A percentile compares a stretch with the other conserved stretches of the same genome.
Evolutionary conservation across 2,113 vertebrate genomes (phyloP).

Genomic region (Trochalopteron elliotii): DNA sequence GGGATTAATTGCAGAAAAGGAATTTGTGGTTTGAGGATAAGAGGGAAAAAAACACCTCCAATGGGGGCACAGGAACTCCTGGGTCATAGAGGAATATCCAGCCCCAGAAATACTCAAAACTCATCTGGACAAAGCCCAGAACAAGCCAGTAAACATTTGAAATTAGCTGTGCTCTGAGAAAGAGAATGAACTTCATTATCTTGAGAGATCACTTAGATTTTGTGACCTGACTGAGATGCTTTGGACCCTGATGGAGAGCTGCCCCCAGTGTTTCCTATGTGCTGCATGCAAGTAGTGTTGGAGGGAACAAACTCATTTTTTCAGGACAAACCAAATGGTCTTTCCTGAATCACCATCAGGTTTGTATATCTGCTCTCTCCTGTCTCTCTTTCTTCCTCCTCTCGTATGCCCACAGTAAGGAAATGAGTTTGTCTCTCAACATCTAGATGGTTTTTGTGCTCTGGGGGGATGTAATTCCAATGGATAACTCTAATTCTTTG

Average conservation of each 20-base stretch:
- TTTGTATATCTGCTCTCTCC: neutral
- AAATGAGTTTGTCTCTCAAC: neutral
- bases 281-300: rapidly evolving
- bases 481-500: neutral
- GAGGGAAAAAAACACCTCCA: rapidly evolving
- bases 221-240: neutral
- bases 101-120: neutral
- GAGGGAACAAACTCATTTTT: neutral
- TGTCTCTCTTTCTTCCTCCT: neutral
- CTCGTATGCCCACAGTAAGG: neutral
- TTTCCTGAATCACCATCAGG: neutral
- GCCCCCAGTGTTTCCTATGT: neutral
- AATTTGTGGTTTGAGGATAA: neutral
- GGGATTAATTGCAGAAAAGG: neutral
- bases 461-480: neutral
- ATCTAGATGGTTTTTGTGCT: neutral
- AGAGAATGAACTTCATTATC: neutral
- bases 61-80: neutral
- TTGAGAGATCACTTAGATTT: neutral
- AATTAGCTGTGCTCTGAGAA: neutral
- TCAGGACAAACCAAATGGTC: neutral
- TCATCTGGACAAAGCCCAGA: neutral
- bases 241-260: neutral
- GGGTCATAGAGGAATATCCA: neutral
- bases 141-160: neutral